phyloP scores from a whole-genome alignment of 2,797 vertebrate genomes.

The Anguilla obscura region DNA sequence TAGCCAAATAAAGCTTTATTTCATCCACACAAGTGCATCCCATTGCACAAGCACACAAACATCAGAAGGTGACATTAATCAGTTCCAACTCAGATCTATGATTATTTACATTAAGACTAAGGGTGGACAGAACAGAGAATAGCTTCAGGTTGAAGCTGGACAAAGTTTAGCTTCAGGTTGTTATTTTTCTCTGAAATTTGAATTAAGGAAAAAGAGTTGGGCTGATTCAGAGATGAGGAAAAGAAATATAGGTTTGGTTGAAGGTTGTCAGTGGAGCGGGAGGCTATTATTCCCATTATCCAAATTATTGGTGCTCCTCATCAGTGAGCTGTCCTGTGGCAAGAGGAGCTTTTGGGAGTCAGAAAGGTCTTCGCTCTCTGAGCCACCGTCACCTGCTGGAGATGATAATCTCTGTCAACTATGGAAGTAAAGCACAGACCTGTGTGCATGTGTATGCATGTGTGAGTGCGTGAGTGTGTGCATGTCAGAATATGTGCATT shows the following conservation, averaged over 20 bases:
- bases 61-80: neutral
- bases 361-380: slow-evolving; percentile 67
- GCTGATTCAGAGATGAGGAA: slow-evolving; percentile 31
- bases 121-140: neutral
- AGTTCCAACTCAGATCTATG: neutral
- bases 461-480: neutral
- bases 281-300: slow-evolving; percentile 85
- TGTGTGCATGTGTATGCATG: neutral
- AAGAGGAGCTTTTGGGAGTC: slow-evolving; percentile 83
- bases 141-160: neutral
- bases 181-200: neutral
- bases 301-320: slow-evolving; percentile 90
- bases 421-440: slow-evolving; percentile 25
- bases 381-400: slow-evolving; percentile 86
- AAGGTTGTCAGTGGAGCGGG: slow-evolving; percentile 52
- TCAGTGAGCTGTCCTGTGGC: slow-evolving; percentile 72
- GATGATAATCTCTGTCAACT: slow-evolving; percentile 47
- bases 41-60: no score
- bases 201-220: slow-evolving; percentile 37
- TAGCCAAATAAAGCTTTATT: neutral
- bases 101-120: neutral
- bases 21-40: neutral
- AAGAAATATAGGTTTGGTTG: slow-evolving; percentile 39
- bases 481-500: neutral
- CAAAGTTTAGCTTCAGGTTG: neutral